Evolutionary conservation across 2,888 invertebrate genomes (phyloP).

Genomic region (Argyresthia albistria): DNA sequence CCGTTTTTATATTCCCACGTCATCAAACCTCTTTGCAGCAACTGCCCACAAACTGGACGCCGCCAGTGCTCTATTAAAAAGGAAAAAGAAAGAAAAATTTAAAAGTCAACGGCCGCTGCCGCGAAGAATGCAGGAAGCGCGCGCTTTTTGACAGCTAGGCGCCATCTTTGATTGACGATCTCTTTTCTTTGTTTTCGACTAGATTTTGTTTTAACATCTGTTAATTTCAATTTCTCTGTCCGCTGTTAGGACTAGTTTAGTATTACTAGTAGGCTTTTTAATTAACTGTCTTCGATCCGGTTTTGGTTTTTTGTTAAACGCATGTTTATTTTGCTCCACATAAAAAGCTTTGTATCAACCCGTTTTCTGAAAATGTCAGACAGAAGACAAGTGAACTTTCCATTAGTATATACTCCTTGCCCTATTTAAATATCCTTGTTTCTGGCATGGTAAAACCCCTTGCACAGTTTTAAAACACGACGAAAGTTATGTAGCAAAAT

Average conservation of each 20-base stretch:
- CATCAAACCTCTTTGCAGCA: slow-evolving; percentile 24
- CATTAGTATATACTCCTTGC: no score
- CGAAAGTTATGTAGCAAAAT: no score
- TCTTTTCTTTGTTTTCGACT: slow-evolving; percentile 9
- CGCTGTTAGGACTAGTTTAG: no score
- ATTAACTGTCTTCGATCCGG: no score
- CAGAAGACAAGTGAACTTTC: no score
- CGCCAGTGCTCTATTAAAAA: slow-evolving; percentile 16
- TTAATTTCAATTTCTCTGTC: background rate
- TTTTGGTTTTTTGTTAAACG: no score
- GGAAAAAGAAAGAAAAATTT: slow-evolving; percentile 20
- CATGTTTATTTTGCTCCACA: no score
- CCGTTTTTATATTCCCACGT: slow-evolving; percentile 46
- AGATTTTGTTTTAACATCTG: background rate
- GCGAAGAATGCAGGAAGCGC: slow-evolving; percentile 63
- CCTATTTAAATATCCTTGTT: no score
- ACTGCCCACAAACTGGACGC: slow-evolving; percentile 28
- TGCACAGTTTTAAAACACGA: no score
- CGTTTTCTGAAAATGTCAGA: no score
- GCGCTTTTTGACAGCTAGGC: slow-evolving; percentile 31
- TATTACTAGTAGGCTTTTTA: background rate
- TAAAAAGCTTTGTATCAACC: no score
- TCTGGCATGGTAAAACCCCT: no score
- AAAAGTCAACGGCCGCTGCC: slow-evolving; percentile 20
- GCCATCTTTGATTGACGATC: slow-evolving; percentile 22